A percentile compares a stretch with the other conserved stretches of the same genome.
Conservation (phyloP, 2,113 vertebrate species). For the Haplotaxodon microlepis region DNA sequence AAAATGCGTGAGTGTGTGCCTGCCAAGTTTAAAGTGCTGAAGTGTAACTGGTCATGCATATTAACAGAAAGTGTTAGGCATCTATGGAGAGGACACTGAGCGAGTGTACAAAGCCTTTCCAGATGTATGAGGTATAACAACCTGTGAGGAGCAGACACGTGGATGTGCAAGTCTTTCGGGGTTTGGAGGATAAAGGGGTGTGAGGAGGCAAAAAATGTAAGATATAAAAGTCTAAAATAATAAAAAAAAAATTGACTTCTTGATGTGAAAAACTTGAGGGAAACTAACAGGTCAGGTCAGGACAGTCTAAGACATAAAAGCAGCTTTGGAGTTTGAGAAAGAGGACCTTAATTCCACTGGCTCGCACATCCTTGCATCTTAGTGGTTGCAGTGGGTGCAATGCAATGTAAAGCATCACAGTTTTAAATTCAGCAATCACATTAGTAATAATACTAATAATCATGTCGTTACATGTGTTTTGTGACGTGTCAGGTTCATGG, state of each 20-base stretch:
- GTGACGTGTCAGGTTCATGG: background rate
- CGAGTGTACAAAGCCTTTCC: background rate
- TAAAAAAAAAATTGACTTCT: background rate
- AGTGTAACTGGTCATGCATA: constrained; percentile 18
- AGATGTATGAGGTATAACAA: background rate
- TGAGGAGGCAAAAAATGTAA: background rate
- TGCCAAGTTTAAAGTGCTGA: constrained; percentile 12
- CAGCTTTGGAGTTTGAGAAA: background rate
- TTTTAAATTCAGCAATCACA: background rate
- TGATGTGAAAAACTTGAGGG: background rate
- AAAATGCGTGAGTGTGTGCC: background rate
- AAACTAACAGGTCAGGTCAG: background rate
- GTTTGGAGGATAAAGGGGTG: background rate
- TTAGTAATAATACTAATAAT: background rate
- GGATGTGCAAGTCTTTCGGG: background rate
- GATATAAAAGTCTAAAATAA: background rate
- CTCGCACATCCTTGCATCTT: background rate
- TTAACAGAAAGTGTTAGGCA: constrained; percentile 1
- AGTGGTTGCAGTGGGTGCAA: background rate
- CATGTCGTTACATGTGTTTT: background rate
- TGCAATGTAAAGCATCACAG: background rate
- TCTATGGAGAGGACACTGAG: constrained; percentile 16
- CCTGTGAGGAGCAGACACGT: background rate
- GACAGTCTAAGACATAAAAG: background rate
- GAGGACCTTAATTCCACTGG: background rate